phyloP scores from a whole-genome alignment of 1,140 invertebrate genomes.

The Teleogryllus occipitalis region DNA sequence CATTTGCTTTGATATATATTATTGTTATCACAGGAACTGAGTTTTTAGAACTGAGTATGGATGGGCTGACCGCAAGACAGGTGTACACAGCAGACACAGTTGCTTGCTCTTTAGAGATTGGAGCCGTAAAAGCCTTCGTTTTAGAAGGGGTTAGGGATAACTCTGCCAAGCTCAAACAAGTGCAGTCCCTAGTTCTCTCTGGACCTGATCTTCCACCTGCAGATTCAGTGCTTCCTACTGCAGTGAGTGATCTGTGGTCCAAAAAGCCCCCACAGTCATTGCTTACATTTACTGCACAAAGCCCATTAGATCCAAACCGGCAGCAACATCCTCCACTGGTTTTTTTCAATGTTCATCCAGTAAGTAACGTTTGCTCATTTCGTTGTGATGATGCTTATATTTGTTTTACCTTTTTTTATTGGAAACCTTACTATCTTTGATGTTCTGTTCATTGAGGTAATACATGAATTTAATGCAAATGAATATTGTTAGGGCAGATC shows the following conservation, averaged over 20 bases:
- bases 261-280: slow-evolving; percentile 27
- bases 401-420: too few relatives aligned
- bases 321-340: slow-evolving; percentile 46
- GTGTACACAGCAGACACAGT: slow-evolving; percentile 37
- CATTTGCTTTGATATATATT: background rate
- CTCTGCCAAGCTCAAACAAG: slow-evolving; percentile 30
- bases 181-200: slow-evolving; percentile 47
- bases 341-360: slow-evolving; percentile 43
- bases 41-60: slow-evolving; percentile 43
- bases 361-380: background rate
- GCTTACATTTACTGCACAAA: slow-evolving; percentile 36
- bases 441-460: too few relatives aligned
- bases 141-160: slow-evolving; percentile 31
- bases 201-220: slow-evolving; percentile 38
- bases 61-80: slow-evolving; percentile 40
- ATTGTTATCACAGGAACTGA: slow-evolving; percentile 34
- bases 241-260: background rate
- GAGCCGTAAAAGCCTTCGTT: slow-evolving; percentile 43
- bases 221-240: slow-evolving; percentile 20
- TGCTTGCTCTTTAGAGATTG: slow-evolving; percentile 36
- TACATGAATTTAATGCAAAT: too few relatives aligned
- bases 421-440: too few relatives aligned
- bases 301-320: slow-evolving; percentile 39
- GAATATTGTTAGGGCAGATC: too few relatives aligned
- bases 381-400: too few relatives aligned